Conservation (phyloP, 2,797 vertebrate genomes). For the Phyllotis vaccarum region DNA sequence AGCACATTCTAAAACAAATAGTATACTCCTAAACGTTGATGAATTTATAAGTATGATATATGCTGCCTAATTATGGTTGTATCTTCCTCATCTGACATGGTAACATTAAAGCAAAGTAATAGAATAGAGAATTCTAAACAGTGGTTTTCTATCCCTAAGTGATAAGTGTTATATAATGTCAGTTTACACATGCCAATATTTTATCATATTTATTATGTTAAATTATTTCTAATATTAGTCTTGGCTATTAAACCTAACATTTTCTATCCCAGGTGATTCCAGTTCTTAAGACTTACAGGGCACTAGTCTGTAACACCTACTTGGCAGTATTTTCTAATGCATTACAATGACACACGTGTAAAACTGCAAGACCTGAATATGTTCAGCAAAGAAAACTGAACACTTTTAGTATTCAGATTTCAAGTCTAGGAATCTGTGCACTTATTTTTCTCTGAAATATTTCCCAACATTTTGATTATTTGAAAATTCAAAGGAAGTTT, state of each 20-base stretch:
- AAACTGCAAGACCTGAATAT: not conserved
- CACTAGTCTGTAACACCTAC: not conserved
- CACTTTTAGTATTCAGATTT: not conserved
- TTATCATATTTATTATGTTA: not conserved
- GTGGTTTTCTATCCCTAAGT: not conserved
- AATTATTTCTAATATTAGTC: not conserved
- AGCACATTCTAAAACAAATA: not conserved
- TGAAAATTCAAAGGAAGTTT: not conserved
- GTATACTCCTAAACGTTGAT: not conserved
- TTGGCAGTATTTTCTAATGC: not conserved
- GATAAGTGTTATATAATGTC: not conserved
- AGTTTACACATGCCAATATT: not conserved
- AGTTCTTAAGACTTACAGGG: accelerated
- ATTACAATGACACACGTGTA: not conserved
- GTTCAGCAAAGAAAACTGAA: not conserved
- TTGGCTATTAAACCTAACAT: not conserved
- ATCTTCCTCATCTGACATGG: not conserved
- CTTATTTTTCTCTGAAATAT: not conserved
- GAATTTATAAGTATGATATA: not conserved
- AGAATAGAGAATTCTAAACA: not conserved
- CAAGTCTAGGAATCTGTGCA: not conserved
- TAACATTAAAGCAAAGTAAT: not conserved
- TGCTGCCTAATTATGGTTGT: not conserved
- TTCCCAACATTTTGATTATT: not conserved
- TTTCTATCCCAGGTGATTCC: no score